A percentile compares a stretch with the other conserved stretches of the same genome.
phyloP scores from a whole-genome alignment of 2,113 vertebrate species.

The Phaethon lepturus region DNA sequence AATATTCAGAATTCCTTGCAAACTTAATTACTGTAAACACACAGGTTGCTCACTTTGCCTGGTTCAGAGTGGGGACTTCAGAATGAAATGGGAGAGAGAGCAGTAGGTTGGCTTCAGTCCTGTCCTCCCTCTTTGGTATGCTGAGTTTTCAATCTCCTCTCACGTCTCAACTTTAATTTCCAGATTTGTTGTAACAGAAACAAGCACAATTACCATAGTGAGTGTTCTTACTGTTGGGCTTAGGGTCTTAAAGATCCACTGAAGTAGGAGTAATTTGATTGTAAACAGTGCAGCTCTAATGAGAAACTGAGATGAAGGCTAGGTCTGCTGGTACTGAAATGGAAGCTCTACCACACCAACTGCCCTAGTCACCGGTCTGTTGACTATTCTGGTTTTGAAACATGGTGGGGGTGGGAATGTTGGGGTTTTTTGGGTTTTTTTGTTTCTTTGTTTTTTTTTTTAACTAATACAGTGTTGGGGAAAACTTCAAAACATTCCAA shows the following conservation, averaged over 20 bases:
- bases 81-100: neutral
- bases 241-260: neutral
- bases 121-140: neutral
- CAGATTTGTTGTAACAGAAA: neutral
- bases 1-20: neutral
- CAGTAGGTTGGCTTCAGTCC: neutral
- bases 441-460: neutral
- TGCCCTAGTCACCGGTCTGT: neutral
- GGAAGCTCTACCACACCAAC: neutral
- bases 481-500: neutral
- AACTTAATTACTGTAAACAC: neutral
- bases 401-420: neutral
- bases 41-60: neutral
- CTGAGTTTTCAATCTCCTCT: neutral
- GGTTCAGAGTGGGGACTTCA: neutral
- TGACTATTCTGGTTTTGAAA: neutral
- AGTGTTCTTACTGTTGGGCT: fast-evolving
- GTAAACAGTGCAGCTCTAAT: neutral
- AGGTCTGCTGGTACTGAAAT: neutral
- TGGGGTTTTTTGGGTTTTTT: too few relatives aligned
- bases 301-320: neutral
- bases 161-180: neutral
- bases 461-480: neutral
- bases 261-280: neutral
- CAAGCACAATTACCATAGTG: neutral